These are phyloP conservation scores for Furcifer pardalis DNA, from an alignment of 2,797 vertebrate genomes.

Conservation along the genomic window DNA sequence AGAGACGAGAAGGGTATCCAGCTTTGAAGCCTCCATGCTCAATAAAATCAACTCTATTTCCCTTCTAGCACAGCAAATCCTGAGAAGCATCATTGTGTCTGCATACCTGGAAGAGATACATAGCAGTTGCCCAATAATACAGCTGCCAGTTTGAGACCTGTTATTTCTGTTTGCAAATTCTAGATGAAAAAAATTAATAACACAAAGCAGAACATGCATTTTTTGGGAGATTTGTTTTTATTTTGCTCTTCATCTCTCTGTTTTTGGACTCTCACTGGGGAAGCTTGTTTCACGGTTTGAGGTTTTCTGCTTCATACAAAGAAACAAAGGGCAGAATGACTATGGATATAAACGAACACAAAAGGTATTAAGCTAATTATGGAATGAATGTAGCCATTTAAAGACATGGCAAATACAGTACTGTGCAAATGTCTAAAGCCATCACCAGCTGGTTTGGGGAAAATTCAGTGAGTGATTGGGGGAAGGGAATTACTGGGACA, in stretches of 20 bases:
- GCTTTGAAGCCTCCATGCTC: too few relatives aligned
- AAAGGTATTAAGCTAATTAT: constrained; percentile 17
- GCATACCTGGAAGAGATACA: too few relatives aligned
- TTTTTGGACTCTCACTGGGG: rapidly evolving
- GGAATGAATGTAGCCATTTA: constrained; percentile 5
- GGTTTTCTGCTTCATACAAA: neutral
- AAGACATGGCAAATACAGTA: neutral
- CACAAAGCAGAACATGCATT: neutral
- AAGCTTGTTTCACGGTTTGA: constrained; percentile 17
- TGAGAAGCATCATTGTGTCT: too few relatives aligned
- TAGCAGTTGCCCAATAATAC: too few relatives aligned
- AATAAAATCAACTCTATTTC: too few relatives aligned
- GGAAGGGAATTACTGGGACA: too few relatives aligned
- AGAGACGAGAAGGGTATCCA: too few relatives aligned
- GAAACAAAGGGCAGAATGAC: neutral
- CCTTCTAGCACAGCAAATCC: too few relatives aligned
- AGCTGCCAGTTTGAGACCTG: too few relatives aligned
- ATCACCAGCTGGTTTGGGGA: too few relatives aligned
- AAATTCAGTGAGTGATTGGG: too few relatives aligned
- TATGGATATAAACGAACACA: constrained; percentile 15
- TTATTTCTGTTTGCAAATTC: neutral
- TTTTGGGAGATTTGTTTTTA: neutral
- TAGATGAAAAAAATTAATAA: neutral
- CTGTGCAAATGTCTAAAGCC: too few relatives aligned
- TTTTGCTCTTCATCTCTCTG: neutral